Conservation (phyloP, 37 sponge, comb jelly and placozoan species). For the Aplysina aerophoba region DNA sequence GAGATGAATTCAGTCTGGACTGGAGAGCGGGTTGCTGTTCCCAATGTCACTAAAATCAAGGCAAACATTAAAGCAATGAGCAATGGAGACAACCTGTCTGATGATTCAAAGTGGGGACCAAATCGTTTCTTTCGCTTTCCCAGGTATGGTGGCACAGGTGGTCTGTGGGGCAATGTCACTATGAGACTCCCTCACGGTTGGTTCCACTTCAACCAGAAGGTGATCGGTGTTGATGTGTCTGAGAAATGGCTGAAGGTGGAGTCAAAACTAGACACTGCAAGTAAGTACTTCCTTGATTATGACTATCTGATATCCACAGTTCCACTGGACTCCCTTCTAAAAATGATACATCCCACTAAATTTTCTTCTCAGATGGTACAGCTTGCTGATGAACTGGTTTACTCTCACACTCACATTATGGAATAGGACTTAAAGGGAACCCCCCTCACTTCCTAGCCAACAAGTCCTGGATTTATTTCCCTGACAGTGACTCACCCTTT, state of each 20-base stretch:
- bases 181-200: constrained; percentile 33
- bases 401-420: constrained; percentile 54
- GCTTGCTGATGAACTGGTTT: constrained; percentile 21
- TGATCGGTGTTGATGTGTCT: neutral
- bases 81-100: neutral
- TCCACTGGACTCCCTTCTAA: constrained; percentile 35
- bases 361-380: neutral
- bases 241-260: neutral
- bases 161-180: constrained; percentile 28
- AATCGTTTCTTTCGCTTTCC: constrained; percentile 50
- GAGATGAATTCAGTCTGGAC: constrained; percentile 52
- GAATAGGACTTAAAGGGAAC: constrained; percentile 48
- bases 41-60: constrained; percentile 41
- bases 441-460: constrained; percentile 32
- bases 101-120: constrained; percentile 49
- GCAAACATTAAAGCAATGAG: constrained; percentile 25
- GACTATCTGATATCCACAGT: constrained; percentile 47
- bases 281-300: constrained; percentile 27
- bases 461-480: constrained; percentile 66
- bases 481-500: constrained; percentile 54
- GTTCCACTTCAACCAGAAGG: constrained; percentile 36
- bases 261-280: neutral
- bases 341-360: constrained; percentile 11
- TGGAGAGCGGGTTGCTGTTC: constrained; percentile 49
- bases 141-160: constrained; percentile 39